A percentile compares a stretch with the other conserved stretches of the same genome.
These are phyloP conservation scores for Sycophila texana DNA, from an alignment of 2,888 invertebrate genomes.

Conservation along the genomic window DNA sequence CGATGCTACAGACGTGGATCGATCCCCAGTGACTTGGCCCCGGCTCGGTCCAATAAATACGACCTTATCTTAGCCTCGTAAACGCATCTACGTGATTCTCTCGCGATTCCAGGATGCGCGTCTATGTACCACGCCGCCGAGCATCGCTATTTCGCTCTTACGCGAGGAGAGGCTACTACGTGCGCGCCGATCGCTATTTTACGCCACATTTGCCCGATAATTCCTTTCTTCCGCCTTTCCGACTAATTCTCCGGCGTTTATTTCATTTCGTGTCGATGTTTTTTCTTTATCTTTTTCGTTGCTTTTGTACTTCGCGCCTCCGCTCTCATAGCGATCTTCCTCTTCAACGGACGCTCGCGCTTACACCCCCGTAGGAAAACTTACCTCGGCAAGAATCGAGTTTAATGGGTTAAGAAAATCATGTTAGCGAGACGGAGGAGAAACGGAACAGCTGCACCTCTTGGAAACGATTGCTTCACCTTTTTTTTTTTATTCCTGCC, in stretches of 20 bases:
- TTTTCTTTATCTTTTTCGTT: conserved; percentile 19
- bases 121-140: background rate
- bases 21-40: conserved; percentile 53
- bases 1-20: conserved; percentile 27
- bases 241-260: conserved; percentile 24
- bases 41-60: conserved; percentile 50
- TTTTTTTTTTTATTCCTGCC: background rate
- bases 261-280: background rate
- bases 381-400: conserved; percentile 40
- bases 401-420: conserved; percentile 55
- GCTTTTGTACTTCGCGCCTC: background rate
- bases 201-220: conserved; percentile 14
- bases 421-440: conserved; percentile 27
- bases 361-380: conserved; percentile 28
- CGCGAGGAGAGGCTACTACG: background rate
- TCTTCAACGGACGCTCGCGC: background rate
- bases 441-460: conserved; percentile 39
- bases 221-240: background rate
- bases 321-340: background rate
- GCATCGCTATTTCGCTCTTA: background rate
- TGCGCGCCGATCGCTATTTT: background rate
- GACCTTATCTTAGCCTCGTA: conserved; percentile 55
- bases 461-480: conserved; percentile 21
- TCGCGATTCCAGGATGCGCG: conserved; percentile 4
- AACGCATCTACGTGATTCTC: conserved; percentile 53